Percentiles rank a stretch among this genome's conserved stretches.
phyloP scores from a whole-genome alignment of 2,888 invertebrate species.

The Leucoma salicis region DNA sequence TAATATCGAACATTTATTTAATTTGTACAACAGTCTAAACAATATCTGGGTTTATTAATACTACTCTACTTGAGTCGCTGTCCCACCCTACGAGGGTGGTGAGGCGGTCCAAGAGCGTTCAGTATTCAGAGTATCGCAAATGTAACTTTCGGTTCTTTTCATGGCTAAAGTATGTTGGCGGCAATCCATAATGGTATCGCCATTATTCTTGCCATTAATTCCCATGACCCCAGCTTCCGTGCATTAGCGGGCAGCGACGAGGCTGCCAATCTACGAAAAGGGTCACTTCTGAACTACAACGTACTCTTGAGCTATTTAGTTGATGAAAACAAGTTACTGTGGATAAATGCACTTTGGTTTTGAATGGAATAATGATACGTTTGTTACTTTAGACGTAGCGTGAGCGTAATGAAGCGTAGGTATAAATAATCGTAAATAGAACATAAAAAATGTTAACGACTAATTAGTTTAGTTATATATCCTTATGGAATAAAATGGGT shows the following conservation, averaged over 20 bases:
- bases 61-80: slow-evolving; percentile 50
- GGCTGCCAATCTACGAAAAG: slow-evolving; percentile 71
- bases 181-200: slow-evolving; percentile 83
- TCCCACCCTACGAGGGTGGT: slow-evolving; percentile 46
- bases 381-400: too few species aligned
- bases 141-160: slow-evolving; percentile 83
- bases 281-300: slow-evolving; percentile 53
- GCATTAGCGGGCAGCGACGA: slow-evolving; percentile 76
- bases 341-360: slow-evolving; percentile 11
- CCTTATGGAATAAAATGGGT: too few species aligned
- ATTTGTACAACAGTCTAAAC: slow-evolving; percentile 43
- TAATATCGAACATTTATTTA: slow-evolving; percentile 37
- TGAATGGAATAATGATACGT: slow-evolving; percentile 15
- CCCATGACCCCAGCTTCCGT: slow-evolving; percentile 78
- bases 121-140: slow-evolving; percentile 83
- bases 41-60: slow-evolving; percentile 46
- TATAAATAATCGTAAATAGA: too few species aligned
- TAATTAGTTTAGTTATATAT: too few species aligned
- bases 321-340: slow-evolving; percentile 29
- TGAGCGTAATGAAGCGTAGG: too few species aligned
- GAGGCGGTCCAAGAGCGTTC: slow-evolving; percentile 67
- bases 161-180: slow-evolving; percentile 83
- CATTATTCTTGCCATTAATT: slow-evolving; percentile 83
- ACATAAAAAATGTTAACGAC: too few species aligned
- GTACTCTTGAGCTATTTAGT: slow-evolving; percentile 29